Percentiles rank a stretch among this genome's conserved stretches.
phyloP scores from a whole-genome alignment of 2,113 vertebrate species.

The Tetrao urogallus region DNA sequence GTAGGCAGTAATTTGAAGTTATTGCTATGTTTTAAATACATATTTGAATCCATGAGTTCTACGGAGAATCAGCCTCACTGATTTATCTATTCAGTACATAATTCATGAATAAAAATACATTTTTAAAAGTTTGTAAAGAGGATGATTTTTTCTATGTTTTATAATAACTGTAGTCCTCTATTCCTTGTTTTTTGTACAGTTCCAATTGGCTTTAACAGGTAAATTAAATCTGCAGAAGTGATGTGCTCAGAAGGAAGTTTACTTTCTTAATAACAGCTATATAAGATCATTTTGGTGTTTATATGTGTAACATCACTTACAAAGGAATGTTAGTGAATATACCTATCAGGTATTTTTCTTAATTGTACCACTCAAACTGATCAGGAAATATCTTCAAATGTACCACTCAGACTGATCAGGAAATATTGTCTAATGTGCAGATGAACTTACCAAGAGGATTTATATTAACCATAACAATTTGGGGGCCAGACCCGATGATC shows the following conservation, averaged over 20 bases:
- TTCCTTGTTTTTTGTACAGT: neutral
- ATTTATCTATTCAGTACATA: neutral
- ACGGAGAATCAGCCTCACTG: neutral
- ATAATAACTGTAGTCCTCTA: neutral
- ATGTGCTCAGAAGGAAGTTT: neutral
- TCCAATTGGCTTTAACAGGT: neutral
- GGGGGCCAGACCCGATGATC: too few relatives aligned
- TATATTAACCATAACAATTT: neutral
- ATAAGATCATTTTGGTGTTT: neutral
- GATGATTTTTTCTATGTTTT: neutral
- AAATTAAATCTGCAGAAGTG: neutral
- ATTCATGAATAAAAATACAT: neutral
- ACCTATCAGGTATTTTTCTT: neutral
- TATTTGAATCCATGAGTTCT: neutral
- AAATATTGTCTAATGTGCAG: neutral
- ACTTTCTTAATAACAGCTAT: neutral
- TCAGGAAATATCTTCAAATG: neutral
- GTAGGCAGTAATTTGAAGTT: neutral
- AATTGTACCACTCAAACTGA: neutral
- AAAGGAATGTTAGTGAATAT: neutral
- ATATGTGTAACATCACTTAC: neutral
- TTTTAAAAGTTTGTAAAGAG: neutral
- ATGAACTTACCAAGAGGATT: neutral
- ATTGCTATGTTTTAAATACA: neutral
- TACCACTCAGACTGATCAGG: neutral